Base-by-base conservation (phyloP, 2,888 invertebrate species). In the Monopis laevigella region DNA sequence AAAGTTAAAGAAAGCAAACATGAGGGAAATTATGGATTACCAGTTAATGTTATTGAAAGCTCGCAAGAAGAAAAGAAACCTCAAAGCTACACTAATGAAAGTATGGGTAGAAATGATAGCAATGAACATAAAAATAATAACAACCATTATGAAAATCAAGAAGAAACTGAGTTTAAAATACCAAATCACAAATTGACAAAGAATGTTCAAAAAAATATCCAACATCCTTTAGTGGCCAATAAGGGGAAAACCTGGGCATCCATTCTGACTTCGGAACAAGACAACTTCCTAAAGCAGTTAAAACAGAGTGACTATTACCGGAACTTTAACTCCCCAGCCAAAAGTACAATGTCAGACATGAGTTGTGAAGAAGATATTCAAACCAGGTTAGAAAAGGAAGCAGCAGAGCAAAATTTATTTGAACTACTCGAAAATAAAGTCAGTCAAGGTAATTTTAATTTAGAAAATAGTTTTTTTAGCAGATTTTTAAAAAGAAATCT, bases 371-470 rank as follows among this genome's bases (percentile, higher is more conserved):
- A 70, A 35, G 59, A 59, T 26, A 48, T 59, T 19, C 47, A 28
- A 46, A 72, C 54, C 56, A 55, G 50, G 11, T 59, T 63, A 13
- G 74, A 73, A 17, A 73, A 64, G 54, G 85, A 85, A 63, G 51
- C 65, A 2, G 86, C 86, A 21, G 90, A 91, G 55, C 80, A 92
- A 46, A 84, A 85, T 45, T 84, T 91, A 55, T 93, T 93, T 67
- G 92, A 93, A 56, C 60, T 89, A 4, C 66, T 93, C 24, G 93
- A 93, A 66, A 84, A 87, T 52, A 88, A 88, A 62, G 88, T 88
- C 3, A 78, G 85, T 35, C 81, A 84, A 58, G 88, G 88, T 14
- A 90, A 89, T 56, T 89, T 92, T 50, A 86, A 85, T 56, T 82
- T 88, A 46, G 84, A 87, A 39, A 87, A 86, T 27, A 88, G 87